Evolutionary conservation across 2,113 vertebrate species (phyloP), one percentile per base, ranked within the genome.

Genomic region (Leptocoma aspasia): DNA sequence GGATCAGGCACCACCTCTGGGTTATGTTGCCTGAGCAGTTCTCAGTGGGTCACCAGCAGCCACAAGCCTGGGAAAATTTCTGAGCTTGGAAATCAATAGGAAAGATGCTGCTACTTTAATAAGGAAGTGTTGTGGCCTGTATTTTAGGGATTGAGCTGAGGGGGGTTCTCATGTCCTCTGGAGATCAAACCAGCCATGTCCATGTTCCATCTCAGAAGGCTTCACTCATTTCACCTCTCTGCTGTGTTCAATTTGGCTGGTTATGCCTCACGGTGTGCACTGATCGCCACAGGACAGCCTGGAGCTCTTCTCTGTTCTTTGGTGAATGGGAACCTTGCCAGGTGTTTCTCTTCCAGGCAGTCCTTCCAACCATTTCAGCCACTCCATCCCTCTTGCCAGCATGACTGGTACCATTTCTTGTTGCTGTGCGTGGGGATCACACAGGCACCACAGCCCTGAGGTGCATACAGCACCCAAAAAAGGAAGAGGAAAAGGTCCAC

Each of bases 141-240:
- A 16, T 88, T 76, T 37, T 20, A 56, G 18, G 27, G 11, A 33
- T 11, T 73, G 26, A 83, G 45, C 13, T 69, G 49, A 70, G 42
- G 70, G 4, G 2, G 2, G 0, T 26, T 86, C 27, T 89, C 1
- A 0, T 47, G 10, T 45, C 24, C 30, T 71, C 42, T 84, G 61
- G 30, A 84, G 68, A n/a, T 22, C 4, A 11, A 42, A 28, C 26
- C 27, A 52, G 22, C 18, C 63, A 31, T 19, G 3, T 16, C 26
- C 14, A 33, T 6, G 4, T 4, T 94, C 30, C 13, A 3, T 20
- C 28, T 83, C 63, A 57, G 59, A 83, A 73, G 10, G 37, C 6
- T 85, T 69, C 10, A 19, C 12, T 52, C 0, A 0, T 37, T 91
- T 89, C 3, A 1, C 33, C 2, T 49, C 24, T 42, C 42, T 78